Evolutionary conservation across 2,888 invertebrate genomes (phyloP).

Genomic region (Trichopoda pennipes): DNA sequence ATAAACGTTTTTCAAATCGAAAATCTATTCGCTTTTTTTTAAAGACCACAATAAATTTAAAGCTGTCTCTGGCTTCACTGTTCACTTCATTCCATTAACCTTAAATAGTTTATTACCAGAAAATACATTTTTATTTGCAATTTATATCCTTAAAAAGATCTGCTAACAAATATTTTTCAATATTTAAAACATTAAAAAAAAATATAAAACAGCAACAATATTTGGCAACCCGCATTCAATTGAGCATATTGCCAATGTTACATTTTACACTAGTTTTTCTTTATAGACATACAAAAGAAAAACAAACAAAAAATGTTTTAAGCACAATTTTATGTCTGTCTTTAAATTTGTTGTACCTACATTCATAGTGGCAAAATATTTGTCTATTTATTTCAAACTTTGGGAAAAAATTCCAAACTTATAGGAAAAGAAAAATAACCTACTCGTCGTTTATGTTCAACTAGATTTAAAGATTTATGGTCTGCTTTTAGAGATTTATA

Average conservation of each 20-base stretch:
- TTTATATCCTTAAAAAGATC: slow-evolving; percentile 22
- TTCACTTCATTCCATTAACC: slow-evolving; percentile 37
- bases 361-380: slow-evolving; percentile 48
- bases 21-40: background rate
- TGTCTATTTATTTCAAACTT: slow-evolving; percentile 60
- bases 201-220: slow-evolving; percentile 12
- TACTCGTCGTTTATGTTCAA: slow-evolving; percentile 57
- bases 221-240: slow-evolving; percentile 64
- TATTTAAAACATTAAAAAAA: slow-evolving; percentile 18
- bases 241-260: slow-evolving; percentile 67
- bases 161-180: slow-evolving; percentile 32
- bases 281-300: slow-evolving; percentile 29
- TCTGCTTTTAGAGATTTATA: slow-evolving; percentile 70
- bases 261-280: slow-evolving; percentile 62
- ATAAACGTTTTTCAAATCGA: background rate
- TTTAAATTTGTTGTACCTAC: background rate
- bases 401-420: slow-evolving; percentile 11
- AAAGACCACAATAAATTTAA: slow-evolving; percentile 13
- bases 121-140: slow-evolving; percentile 31
- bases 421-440: slow-evolving; percentile 37
- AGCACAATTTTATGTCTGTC: slow-evolving; percentile 21
- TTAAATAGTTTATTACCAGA: slow-evolving; percentile 29
- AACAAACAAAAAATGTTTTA: slow-evolving; percentile 34
- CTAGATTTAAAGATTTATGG: slow-evolving; percentile 69
- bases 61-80: background rate